phyloP scores from a whole-genome alignment of 2,888 invertebrate genomes.

The Biston betularia region DNA sequence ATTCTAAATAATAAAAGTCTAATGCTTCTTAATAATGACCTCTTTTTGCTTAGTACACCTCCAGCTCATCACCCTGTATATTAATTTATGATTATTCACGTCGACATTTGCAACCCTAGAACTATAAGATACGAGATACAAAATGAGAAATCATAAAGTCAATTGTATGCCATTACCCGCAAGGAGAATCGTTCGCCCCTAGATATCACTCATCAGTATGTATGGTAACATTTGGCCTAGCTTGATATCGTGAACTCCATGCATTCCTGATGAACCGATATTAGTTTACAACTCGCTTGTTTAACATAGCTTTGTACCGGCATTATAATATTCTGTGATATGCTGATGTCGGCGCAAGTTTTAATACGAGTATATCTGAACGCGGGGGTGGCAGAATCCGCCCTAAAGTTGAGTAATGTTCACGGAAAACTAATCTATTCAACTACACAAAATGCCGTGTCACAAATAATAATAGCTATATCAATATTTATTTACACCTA shows the following conservation, averaged over 20 bases:
- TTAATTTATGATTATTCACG: constrained; percentile 7
- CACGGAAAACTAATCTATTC: constrained; percentile 19
- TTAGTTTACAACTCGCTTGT: constrained; percentile 69
- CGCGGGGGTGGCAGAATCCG: constrained; percentile 4
- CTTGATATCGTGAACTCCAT: constrained; percentile 62
- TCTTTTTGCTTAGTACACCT: too few relatives aligned
- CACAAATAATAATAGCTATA: neutral
- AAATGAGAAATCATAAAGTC: constrained; percentile 17
- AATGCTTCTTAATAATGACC: too few relatives aligned
- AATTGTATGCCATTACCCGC: constrained; percentile 16
- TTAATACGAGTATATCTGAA: constrained; percentile 48
- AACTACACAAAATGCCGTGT: neutral
- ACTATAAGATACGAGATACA: neutral
- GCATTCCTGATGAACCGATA: constrained; percentile 75
- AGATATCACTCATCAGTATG: constrained; percentile 42
- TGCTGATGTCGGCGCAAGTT: constrained; percentile 53
- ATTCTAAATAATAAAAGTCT: too few relatives aligned
- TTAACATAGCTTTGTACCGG: constrained; percentile 71
- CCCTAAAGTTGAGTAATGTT: constrained; percentile 18
- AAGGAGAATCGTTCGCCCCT: constrained; percentile 8
- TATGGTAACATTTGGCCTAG: constrained; percentile 45
- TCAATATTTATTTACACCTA: too few relatives aligned
- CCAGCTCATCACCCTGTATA: neutral
- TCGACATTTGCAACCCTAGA: neutral
- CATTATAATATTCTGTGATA: constrained; percentile 73